phyloP scores from a whole-genome alignment of 2,797 vertebrate species.

The Pogoniulus pusillus region DNA sequence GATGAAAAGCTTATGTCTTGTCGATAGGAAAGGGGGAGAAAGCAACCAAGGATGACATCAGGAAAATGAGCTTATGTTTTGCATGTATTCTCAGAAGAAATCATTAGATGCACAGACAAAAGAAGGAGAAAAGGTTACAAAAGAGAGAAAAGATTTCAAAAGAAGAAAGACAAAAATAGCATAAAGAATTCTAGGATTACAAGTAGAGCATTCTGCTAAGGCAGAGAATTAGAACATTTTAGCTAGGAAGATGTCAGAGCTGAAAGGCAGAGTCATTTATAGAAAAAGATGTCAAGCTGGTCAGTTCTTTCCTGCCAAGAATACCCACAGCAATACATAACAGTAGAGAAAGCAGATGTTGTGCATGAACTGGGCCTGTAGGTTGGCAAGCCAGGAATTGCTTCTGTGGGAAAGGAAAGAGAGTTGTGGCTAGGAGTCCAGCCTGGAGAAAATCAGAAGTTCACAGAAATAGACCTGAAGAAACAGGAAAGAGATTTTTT shows the following conservation, averaged over 20 bases:
- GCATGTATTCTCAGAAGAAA: neutral
- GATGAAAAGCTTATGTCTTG: neutral
- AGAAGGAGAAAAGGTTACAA: neutral
- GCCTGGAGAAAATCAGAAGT: neutral
- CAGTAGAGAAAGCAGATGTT: neutral
- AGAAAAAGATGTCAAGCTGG: slow-evolving; percentile 27
- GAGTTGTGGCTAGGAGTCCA: neutral
- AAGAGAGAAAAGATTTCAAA: neutral
- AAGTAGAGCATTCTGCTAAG: neutral
- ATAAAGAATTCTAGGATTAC: neutral
- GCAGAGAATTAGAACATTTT: neutral
- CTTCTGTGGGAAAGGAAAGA: neutral
- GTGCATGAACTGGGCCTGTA: neutral
- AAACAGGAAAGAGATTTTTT: neutral
- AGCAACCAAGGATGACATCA: neutral
- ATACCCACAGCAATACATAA: neutral
- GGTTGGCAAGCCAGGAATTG: neutral
- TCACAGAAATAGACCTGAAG: neutral
- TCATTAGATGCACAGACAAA: neutral
- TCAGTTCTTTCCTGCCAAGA: slow-evolving; percentile 9
- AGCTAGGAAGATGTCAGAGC: neutral
- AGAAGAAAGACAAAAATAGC: neutral
- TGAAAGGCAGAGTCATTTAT: slow-evolving; percentile 6
- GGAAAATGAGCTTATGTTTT: neutral
- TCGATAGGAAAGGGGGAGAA: neutral